These are phyloP conservation scores for Nomada flava DNA, from an alignment of 2,888 invertebrate species.

Conservation along the genomic window DNA sequence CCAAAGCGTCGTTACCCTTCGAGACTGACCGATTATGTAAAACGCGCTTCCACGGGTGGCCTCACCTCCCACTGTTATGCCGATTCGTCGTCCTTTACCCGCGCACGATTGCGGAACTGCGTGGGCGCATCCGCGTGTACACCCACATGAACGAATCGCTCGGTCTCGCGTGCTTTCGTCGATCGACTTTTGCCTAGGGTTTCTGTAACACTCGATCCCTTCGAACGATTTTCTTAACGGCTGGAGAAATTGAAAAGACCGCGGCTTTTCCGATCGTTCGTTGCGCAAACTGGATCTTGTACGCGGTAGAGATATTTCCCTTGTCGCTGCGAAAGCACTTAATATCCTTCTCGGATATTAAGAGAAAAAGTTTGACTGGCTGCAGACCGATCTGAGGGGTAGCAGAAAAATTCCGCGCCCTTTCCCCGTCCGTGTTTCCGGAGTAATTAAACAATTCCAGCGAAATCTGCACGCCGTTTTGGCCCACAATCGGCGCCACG, in stretches of 20 bases:
- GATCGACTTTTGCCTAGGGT: constrained; percentile 13
- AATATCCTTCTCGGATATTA: too few relatives aligned
- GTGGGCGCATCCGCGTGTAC: constrained; percentile 61
- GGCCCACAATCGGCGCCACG: constrained; percentile 8
- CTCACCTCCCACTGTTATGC: constrained; percentile 58
- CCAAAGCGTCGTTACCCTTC: constrained; percentile 60
- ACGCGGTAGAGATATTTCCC: too few relatives aligned
- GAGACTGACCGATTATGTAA: constrained; percentile 74
- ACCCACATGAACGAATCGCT: constrained; percentile 58
- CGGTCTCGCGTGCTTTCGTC: constrained; percentile 18
- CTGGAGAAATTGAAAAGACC: not conserved
- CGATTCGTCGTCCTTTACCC: constrained; percentile 39
- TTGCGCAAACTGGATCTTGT: too few relatives aligned
- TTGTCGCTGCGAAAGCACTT: too few relatives aligned
- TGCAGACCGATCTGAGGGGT: too few relatives aligned
- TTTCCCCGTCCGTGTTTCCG: not conserved
- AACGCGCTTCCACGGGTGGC: constrained; percentile 74
- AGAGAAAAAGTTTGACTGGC: too few relatives aligned
- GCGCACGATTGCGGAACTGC: constrained; percentile 51
- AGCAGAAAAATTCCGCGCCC: not conserved
- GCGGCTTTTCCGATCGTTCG: too few relatives aligned
- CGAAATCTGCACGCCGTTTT: constrained; percentile 16
- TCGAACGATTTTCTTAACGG: not conserved
- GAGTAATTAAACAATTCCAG: not conserved
- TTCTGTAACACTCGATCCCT: not conserved